Conservation (phyloP, 2,113 vertebrate genomes). For the Bos indicus region DNA sequence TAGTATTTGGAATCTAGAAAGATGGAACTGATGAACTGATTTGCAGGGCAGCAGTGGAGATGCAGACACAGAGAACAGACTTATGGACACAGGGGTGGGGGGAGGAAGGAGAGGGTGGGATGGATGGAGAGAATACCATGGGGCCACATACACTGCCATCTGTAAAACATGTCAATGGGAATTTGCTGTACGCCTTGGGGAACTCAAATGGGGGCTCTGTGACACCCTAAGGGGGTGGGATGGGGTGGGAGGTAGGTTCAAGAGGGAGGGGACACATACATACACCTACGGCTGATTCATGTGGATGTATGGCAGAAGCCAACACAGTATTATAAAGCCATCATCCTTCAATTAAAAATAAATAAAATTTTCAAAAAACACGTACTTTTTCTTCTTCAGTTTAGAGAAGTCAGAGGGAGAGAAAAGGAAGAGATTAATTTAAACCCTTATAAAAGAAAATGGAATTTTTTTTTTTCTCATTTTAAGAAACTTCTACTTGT, state of each 20-base stretch:
- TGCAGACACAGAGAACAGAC: background rate
- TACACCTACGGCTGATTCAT: background rate
- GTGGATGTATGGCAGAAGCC: background rate
- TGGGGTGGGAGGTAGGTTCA: background rate
- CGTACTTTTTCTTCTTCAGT: background rate
- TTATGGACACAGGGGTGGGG: rapidly evolving
- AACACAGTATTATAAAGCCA: background rate
- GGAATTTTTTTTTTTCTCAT: background rate
- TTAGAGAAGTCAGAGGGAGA: background rate
- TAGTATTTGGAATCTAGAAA: background rate
- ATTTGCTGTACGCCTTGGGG: background rate
- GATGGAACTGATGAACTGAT: background rate
- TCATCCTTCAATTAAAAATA: background rate
- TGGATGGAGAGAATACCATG: background rate
- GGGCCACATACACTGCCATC: background rate
- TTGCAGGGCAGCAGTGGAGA: background rate
- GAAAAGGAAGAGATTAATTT: background rate
- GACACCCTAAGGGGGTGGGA: background rate
- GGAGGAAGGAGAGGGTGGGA: background rate
- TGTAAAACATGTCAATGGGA: background rate
- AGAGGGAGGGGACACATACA: background rate
- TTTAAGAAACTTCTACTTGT: background rate
- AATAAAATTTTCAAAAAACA: background rate
- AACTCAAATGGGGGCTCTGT: background rate
- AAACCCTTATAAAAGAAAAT: background rate